These are phyloP conservation scores for Heliconius melpomene DNA, from an alignment of 1,140 invertebrate genomes.

Conservation along the genomic window DNA sequence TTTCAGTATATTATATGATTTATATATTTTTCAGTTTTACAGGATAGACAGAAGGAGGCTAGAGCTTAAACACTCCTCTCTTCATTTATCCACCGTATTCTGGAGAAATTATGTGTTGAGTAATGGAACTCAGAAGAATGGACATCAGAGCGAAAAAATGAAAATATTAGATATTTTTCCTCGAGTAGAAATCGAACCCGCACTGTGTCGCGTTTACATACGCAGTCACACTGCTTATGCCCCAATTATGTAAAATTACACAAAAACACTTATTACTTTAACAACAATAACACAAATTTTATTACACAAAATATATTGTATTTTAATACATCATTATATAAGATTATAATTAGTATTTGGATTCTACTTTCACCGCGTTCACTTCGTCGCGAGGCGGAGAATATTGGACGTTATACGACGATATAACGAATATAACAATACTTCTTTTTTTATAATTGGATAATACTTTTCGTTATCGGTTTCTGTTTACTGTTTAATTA, in stretches of 20 bases:
- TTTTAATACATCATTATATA: neutral
- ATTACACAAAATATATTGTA: neutral
- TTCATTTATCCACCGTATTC: neutral
- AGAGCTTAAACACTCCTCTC: neutral
- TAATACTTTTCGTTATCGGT: neutral
- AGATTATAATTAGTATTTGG: neutral
- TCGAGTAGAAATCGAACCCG: too few relatives aligned
- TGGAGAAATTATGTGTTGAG: neutral
- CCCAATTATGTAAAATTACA: too few relatives aligned
- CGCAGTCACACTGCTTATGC: too few relatives aligned
- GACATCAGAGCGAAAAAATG: too few relatives aligned
- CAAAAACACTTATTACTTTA: neutral
- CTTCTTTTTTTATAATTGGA: neutral
- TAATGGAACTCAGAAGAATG: neutral
- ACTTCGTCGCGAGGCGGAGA: neutral
- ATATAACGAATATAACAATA: too few relatives aligned
- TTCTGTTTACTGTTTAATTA: neutral
- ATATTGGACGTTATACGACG: neutral
- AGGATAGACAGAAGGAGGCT: neutral
- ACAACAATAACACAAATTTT: neutral
- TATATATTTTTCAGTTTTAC: neutral
- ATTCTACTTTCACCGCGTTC: conserved; percentile 30
- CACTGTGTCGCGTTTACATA: too few relatives aligned
- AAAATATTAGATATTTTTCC: too few relatives aligned
- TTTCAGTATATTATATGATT: neutral